These are phyloP conservation scores for Staurois parvus DNA, from an alignment of 2,797 vertebrate species.

Conservation along the genomic window DNA sequence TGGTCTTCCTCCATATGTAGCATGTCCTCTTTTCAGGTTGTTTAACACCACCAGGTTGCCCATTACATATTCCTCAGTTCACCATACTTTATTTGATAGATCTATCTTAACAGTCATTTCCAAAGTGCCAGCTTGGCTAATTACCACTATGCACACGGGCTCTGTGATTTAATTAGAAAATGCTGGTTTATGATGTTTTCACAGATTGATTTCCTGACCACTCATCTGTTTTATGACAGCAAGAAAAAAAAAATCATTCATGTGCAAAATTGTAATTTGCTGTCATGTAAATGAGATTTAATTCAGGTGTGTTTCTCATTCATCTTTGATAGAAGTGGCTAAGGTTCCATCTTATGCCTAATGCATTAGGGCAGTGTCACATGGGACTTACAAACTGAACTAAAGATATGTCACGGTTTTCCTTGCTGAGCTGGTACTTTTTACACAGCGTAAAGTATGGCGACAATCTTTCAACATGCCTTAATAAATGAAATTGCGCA, in stretches of 20 bases:
- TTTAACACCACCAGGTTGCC: background rate
- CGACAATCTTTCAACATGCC: too few species aligned
- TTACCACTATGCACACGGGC: background rate
- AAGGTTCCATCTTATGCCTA: background rate
- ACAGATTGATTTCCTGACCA: background rate
- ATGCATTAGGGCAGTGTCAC: background rate
- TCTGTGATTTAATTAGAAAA: background rate
- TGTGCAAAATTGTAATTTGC: background rate
- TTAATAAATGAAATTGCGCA: too few species aligned
- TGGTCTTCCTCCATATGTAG: background rate
- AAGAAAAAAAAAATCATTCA: background rate
- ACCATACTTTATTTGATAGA: background rate
- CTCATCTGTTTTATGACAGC: background rate
- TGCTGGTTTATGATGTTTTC: background rate
- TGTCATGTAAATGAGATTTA: background rate
- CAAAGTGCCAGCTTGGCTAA: background rate
- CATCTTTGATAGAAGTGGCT: background rate
- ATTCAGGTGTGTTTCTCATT: background rate
- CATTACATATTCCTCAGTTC: background rate
- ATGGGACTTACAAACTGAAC: too few species aligned
- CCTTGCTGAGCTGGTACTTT: too few species aligned
- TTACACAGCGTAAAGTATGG: too few species aligned
- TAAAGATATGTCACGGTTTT: too few species aligned
- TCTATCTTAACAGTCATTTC: background rate
- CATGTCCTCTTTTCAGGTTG: background rate